These are phyloP conservation scores for Lasius fuliginosus DNA, from an alignment of 2,888 invertebrate species.

Conservation along the genomic window DNA sequence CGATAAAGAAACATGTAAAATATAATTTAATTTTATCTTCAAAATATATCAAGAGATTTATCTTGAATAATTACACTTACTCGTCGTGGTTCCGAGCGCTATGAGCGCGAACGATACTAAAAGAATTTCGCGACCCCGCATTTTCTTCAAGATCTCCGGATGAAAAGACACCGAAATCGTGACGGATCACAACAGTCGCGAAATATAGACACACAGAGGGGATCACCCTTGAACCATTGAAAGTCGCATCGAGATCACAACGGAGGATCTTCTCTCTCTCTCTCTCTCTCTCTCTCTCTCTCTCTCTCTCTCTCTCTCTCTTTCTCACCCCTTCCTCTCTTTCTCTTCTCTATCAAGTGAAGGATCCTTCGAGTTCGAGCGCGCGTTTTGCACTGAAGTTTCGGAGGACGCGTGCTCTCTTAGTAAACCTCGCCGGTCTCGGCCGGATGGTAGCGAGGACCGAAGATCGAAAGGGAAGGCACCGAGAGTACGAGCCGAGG, in stretches of 20 bases:
- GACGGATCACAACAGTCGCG: background rate
- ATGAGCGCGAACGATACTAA: conserved; percentile 25
- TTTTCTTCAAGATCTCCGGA: background rate
- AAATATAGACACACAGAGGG: background rate
- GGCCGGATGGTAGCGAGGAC: conserved; percentile 65
- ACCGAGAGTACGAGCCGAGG: conserved; percentile 29
- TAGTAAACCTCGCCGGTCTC: conserved; percentile 81
- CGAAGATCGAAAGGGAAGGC: conserved; percentile 67
- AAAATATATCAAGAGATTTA: background rate
- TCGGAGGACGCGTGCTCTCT: conserved; percentile 82
- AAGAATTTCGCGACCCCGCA: conserved; percentile 5
- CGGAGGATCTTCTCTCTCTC: background rate
- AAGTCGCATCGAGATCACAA: conserved; percentile 14
- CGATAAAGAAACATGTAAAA: background rate
- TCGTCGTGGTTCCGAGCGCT: conserved; percentile 69
- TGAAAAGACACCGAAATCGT: conserved; percentile 27
- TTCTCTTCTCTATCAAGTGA: conserved; percentile 33
- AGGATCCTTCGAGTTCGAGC: conserved; percentile 81
- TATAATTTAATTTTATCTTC: background rate
- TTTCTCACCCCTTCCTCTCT: conserved; percentile 4
- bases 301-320: background rate
- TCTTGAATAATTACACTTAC: conserved; percentile 60
- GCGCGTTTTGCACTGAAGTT: conserved; percentile 84
- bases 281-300: background rate
- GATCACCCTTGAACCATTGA: conserved; percentile 25